A percentile compares a stretch with the other conserved stretches of the same genome.
Conservation (phyloP, 2,888 invertebrate genomes). For the Hyposoter didymator region DNA sequence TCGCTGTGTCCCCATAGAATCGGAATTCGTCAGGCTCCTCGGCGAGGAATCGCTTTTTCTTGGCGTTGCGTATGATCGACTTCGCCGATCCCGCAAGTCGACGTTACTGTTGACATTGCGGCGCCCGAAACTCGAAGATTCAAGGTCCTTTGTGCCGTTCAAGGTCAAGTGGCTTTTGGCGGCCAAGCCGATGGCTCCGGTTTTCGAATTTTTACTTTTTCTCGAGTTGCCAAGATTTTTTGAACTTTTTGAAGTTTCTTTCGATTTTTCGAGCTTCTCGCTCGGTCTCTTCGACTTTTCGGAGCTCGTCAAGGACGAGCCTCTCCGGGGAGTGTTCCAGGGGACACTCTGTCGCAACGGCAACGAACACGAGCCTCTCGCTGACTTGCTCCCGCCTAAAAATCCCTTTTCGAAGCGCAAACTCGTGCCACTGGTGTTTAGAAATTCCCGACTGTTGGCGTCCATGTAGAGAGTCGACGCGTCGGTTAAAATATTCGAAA, state of each 20-base stretch:
- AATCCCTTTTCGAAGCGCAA: conserved; percentile 15
- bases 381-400: conserved; percentile 49
- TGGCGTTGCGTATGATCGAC: conserved; percentile 71
- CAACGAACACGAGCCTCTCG: conserved; percentile 57
- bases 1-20: not conserved
- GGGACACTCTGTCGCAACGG: conserved; percentile 35
- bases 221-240: not conserved
- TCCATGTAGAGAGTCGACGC: conserved; percentile 65
- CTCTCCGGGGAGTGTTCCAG: conserved; percentile 51
- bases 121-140: conserved; percentile 12
- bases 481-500: conserved; percentile 52
- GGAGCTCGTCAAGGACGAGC: conserved; percentile 39
- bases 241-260: not conserved
- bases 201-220: not conserved
- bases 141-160: not conserved
- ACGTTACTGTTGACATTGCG: conserved; percentile 18
- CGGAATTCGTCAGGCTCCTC: not conserved
- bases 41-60: conserved; percentile 64
- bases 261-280: conserved; percentile 5
- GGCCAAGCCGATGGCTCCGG: not conserved
- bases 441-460: conserved; percentile 59
- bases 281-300: not conserved
- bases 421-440: conserved; percentile 32
- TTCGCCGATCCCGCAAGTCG: conserved; percentile 68
- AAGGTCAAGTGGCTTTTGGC: conserved; percentile 40